Conservation (phyloP, 2,888 invertebrate species). For the Fissipunctia ypsillon region DNA sequence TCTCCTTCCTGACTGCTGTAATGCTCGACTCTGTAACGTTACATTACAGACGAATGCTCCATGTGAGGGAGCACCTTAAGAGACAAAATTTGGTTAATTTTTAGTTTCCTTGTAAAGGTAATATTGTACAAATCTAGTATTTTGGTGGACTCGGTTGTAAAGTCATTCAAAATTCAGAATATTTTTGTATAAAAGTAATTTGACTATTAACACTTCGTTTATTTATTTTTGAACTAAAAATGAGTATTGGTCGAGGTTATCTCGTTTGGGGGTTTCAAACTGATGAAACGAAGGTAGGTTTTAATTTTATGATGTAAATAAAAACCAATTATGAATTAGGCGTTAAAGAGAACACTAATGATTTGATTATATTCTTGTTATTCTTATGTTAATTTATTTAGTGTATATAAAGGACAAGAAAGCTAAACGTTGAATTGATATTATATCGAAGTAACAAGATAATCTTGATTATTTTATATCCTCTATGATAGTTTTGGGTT, state of each 20-base stretch:
- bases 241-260: conserved; percentile 33
- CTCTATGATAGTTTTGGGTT: background rate
- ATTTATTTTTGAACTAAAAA: conserved; percentile 54
- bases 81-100: conserved; percentile 50
- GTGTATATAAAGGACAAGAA: conserved; percentile 60
- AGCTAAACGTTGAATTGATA: conserved; percentile 13
- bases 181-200: conserved; percentile 53
- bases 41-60: too few relatives aligned
- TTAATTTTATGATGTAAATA: conserved; percentile 58
- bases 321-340: conserved; percentile 46
- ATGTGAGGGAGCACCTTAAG: too few relatives aligned
- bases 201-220: conserved; percentile 51
- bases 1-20: too few relatives aligned
- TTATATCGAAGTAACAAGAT: background rate
- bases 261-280: conserved; percentile 33
- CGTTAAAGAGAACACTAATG: conserved; percentile 54
- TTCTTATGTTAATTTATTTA: conserved; percentile 66
- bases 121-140: conserved; percentile 70
- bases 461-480: conserved; percentile 22
- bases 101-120: conserved; percentile 64
- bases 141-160: conserved; percentile 55
- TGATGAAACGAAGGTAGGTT: conserved; percentile 31
- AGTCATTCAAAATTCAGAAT: conserved; percentile 52
- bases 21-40: too few relatives aligned
- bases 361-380: conserved; percentile 57